Conservation (phyloP, 1,140 invertebrate species). For the Elymnias hypermnestra region DNA sequence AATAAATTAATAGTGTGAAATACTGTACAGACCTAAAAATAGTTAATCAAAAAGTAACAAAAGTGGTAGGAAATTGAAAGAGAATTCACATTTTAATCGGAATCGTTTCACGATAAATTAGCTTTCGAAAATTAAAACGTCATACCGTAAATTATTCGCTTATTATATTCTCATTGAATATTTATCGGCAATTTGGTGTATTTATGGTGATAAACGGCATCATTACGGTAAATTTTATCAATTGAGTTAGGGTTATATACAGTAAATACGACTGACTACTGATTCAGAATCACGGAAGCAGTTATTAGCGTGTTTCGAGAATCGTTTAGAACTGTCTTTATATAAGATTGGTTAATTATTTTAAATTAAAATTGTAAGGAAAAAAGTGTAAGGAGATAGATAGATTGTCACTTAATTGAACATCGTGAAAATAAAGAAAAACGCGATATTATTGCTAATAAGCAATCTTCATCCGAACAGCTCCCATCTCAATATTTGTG, state of each 20-base stretch:
- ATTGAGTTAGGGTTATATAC: constrained; percentile 20
- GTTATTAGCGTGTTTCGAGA: too few species aligned
- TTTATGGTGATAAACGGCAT: constrained; percentile 25
- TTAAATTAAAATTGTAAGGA: too few species aligned
- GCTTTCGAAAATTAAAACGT: constrained; percentile 26
- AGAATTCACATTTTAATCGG: constrained; percentile 7
- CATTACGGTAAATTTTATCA: constrained; percentile 25
- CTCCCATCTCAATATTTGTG: too few species aligned
- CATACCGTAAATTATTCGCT: constrained; percentile 24
- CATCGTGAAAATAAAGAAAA: not conserved
- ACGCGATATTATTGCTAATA: too few species aligned
- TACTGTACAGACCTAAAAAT: too few species aligned
- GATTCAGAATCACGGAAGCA: too few species aligned
- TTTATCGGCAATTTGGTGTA: constrained; percentile 24
- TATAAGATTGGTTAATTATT: too few species aligned
- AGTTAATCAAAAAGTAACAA: constrained; percentile 5
- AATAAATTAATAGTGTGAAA: too few species aligned
- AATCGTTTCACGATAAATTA: constrained; percentile 22
- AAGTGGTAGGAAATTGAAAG: constrained; percentile 8
- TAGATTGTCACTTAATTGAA: too few species aligned
- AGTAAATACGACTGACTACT: not conserved
- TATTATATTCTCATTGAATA: constrained; percentile 29
- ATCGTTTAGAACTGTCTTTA: too few species aligned
- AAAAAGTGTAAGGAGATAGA: too few species aligned
- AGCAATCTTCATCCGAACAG: too few species aligned